phyloP scores from a whole-genome alignment of 1,140 invertebrate genomes.

The Wiebesia pumilae region DNA sequence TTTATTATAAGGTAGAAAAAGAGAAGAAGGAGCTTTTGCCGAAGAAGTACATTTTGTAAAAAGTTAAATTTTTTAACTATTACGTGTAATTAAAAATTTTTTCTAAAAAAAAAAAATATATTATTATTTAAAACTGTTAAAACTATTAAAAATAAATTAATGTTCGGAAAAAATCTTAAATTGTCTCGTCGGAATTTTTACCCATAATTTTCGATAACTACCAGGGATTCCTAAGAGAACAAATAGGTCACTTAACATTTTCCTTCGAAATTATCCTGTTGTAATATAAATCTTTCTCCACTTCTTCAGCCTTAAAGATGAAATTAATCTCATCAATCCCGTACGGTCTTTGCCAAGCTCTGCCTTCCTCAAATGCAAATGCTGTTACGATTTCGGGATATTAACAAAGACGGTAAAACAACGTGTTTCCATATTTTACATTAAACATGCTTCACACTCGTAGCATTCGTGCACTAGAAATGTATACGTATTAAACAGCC shows the following conservation, averaged over 20 bases:
- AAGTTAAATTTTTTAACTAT: too few relatives aligned
- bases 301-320: background rate
- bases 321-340: background rate
- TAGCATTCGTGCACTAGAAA: too few relatives aligned
- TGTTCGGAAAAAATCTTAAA: background rate
- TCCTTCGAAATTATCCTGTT: background rate
- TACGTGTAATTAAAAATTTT: background rate
- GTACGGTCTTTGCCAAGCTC: background rate
- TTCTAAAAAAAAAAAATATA: background rate
- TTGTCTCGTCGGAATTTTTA: background rate
- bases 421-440: too few relatives aligned
- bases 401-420: background rate
- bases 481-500: too few relatives aligned
- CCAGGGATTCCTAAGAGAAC: background rate
- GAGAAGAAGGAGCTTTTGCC: too few relatives aligned
- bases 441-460: too few relatives aligned
- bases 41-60: too few relatives aligned
- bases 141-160: constrained; percentile 10
- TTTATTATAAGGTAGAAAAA: too few relatives aligned
- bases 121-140: background rate
- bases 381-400: background rate
- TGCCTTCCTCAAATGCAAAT: background rate
- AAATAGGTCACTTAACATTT: constrained; percentile 21
- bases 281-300: background rate
- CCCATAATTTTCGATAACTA: background rate